Conservation (phyloP, 2,797 vertebrate species). For the Channa striata region DNA sequence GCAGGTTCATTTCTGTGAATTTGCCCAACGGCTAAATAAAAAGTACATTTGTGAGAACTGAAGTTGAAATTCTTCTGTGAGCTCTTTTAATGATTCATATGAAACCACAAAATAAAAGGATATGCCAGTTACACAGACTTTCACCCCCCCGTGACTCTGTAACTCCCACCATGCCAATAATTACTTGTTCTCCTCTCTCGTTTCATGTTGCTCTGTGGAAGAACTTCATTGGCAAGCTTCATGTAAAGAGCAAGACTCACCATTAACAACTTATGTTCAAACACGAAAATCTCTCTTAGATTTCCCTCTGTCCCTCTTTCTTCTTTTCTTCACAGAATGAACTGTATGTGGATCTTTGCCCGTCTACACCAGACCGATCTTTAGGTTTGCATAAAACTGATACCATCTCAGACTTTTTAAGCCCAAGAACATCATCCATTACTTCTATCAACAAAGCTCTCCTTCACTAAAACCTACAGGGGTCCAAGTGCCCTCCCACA, state of each 20-base stretch:
- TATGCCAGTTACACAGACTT: constrained; percentile 47
- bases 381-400: constrained; percentile 50
- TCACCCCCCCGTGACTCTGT: constrained; percentile 58
- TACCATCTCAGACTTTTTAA: constrained; percentile 53
- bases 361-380: constrained; percentile 50
- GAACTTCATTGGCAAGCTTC: constrained; percentile 60
- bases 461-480: constrained; percentile 40
- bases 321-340: constrained; percentile 38
- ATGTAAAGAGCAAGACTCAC: constrained; percentile 54
- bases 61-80: constrained; percentile 46
- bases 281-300: constrained; percentile 43
- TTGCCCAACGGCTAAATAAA: constrained; percentile 29
- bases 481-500: constrained; percentile 39
- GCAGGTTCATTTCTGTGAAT: constrained; percentile 22
- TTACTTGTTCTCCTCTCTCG: constrained; percentile 57
- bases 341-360: constrained; percentile 26
- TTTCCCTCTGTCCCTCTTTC: background rate
- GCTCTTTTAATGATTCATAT: constrained; percentile 67
- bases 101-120: constrained; percentile 62
- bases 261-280: constrained; percentile 57
- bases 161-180: constrained; percentile 57
- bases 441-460: constrained; percentile 70
- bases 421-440: constrained; percentile 58
- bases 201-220: constrained; percentile 68
- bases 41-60: constrained; percentile 32